phyloP scores from a whole-genome alignment of 2,113 vertebrate species.

The Urocynchramus pylzowi region DNA sequence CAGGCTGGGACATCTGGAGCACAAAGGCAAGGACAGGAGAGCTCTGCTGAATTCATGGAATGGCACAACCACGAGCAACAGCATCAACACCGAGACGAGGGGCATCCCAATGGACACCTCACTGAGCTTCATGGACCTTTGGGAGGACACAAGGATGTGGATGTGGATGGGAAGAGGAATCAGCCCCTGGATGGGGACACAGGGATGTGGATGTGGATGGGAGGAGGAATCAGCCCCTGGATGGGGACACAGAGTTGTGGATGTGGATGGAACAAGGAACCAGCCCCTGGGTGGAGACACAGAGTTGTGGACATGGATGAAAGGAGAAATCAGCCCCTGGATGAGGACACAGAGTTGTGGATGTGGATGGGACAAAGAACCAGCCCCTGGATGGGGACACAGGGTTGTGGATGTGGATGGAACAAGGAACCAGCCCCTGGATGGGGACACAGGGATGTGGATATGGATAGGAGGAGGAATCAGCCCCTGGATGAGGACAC shows the following conservation, averaged over 20 bases:
- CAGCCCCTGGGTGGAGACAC: background rate
- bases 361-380: background rate
- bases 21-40: background rate
- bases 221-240: background rate
- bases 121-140: background rate
- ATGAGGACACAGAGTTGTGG: background rate
- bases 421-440: background rate
- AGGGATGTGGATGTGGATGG: background rate
- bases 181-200: background rate
- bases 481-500: background rate
- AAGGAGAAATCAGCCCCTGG: background rate
- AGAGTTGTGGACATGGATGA: background rate
- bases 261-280: background rate
- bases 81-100: rapidly evolving
- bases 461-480: background rate
- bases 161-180: no score
- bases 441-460: background rate
- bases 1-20: conserved; percentile 91
- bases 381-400: background rate
- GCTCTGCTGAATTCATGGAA: background rate
- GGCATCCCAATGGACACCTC: background rate
- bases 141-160: background rate
- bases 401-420: background rate
- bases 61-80: rapidly evolving
- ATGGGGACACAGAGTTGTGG: background rate